Percentiles rank a stretch among this genome's conserved stretches.
Conservation (phyloP, 2,888 invertebrate species). For the Papilio elwesi region DNA sequence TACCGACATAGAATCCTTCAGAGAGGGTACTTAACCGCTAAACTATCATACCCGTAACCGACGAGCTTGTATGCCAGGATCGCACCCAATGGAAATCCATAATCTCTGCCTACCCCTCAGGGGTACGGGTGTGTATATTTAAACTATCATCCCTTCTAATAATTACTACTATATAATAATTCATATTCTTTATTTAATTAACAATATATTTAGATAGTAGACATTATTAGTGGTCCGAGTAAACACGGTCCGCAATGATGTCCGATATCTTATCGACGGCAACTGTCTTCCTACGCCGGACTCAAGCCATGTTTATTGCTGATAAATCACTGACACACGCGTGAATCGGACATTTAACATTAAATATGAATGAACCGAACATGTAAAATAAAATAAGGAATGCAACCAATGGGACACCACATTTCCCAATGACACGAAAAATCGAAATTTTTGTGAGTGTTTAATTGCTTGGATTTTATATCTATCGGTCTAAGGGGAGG, state of each 20-base stretch:
- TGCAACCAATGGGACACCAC: background rate
- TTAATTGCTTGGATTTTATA: no score
- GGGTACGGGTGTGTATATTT: no score
- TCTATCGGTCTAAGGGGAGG: background rate
- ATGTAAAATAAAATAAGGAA: background rate
- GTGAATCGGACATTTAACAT: conserved; percentile 2
- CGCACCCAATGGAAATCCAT: no score
- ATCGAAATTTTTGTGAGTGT: background rate
- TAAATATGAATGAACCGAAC: background rate
- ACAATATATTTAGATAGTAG: background rate
- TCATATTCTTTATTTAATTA: no score
- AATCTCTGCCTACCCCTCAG: no score
- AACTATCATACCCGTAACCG: no score
- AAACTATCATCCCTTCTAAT: no score
- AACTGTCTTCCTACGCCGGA: conserved; percentile 21
- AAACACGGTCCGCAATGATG: conserved; percentile 15
- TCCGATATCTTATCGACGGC: conserved; percentile 29
- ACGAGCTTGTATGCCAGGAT: no score
- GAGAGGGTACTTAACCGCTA: no score
- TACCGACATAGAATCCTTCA: no score
- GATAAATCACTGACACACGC: conserved; percentile 28
- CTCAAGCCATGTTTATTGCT: conserved; percentile 19
- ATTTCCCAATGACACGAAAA: background rate
- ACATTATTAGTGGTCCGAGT: conserved; percentile 6
- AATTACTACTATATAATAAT: no score